Base-by-base conservation (phyloP, 2,113 vertebrate species). In the Ibidorhyncha struthersii region DNA sequence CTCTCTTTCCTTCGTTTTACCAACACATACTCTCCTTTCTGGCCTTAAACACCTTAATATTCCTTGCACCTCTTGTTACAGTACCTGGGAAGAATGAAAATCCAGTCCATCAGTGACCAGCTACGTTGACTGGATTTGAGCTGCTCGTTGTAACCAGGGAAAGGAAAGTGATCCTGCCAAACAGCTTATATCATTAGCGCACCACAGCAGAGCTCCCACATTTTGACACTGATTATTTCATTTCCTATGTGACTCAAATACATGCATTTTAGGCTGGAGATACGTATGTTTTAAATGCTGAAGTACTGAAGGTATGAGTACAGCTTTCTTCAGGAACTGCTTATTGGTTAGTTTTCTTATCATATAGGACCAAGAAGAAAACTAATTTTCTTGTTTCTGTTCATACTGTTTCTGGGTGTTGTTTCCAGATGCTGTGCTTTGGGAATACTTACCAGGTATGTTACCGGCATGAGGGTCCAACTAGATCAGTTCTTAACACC, bases 11-110 rank as follows among this genome's bases (percentile, higher is more conserved):
- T 56, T 89, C 26, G 11, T 84, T 96, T 63, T 89, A 94, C 47
- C 52, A 65, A 30, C 20, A 69, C 56, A 13, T 34, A 6, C 67
- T 62, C 71, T 89, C 47, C 23, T 83, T 88, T 93, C 90, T 88
- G 95, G 96, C 97, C 96, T 98, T 97, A 97, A 96, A 70, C 41
- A 26, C 41, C n/a, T 41, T 74, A 47, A 71, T 86, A 87, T 65
- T 94, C 63, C 40, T 89, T 82, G 30, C 61, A 81, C 49, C 62
- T 89, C 78, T 65, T 73, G 20, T 86, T 55, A 81, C 23, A 74
- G 71, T 82, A 82, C 63, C 50, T 66, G 84, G 58, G 82, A 94
- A 73, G 71, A 65, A 61, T 47, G 65, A 82, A 63, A 86, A 71
- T 80, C 27, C 70, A 74, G 36, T 82, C 61, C 8, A 8, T 74